Base-by-base conservation (phyloP, 1,140 invertebrate genomes). In the Pissodes strobi region DNA sequence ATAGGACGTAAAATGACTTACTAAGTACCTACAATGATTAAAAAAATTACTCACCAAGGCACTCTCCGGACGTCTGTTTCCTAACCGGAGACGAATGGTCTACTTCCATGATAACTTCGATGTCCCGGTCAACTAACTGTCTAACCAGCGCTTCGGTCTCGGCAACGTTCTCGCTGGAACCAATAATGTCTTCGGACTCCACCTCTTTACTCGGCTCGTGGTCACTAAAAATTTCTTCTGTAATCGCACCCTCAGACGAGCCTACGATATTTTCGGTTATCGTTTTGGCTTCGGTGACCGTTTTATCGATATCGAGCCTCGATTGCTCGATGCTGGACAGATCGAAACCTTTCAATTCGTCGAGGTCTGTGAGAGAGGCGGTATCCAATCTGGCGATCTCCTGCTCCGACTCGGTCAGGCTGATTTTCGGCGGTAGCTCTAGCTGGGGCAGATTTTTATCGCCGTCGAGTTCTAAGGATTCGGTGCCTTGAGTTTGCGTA, bases 371-470 rank as follows among this genome's bases (percentile, higher is more conserved):
- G 1, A 64, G 10, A 1, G 62, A 57, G 12, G 43, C 52, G 0
- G 69, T 71, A 43, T 71, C 69, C 53, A 68, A 66, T 21, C 18
- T 10, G n/a, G 66, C 62, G 8, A 71, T 57, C 10, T 62, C 60
- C 25, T 63, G 23, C 8, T 68, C 64, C n/a, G 56, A 46, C 23
- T 72, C 60, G 6, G 61, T 68, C 2, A 72, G 38, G n/a, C 49
- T 19, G 0, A 49, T 46, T 41, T 68, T 69, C 30, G 63, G 48
- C 2, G 68, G 70, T 23, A 71, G 15, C 19, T 71, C 69, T 1
- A 71, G 37, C 2, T 60, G n/a, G 8, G 37, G 12, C 15, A 46
- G 5, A 12, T 38, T 23, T 22, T 60, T 73, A 12, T 55, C 27
- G 15, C 21, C 25, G 19, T 22, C 19, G 10, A 22, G 10, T 12